Evolutionary conservation across 2,888 invertebrate genomes (phyloP), one percentile per base, ranked within the genome.

Genomic region (Chrysolina haemoptera): DNA sequence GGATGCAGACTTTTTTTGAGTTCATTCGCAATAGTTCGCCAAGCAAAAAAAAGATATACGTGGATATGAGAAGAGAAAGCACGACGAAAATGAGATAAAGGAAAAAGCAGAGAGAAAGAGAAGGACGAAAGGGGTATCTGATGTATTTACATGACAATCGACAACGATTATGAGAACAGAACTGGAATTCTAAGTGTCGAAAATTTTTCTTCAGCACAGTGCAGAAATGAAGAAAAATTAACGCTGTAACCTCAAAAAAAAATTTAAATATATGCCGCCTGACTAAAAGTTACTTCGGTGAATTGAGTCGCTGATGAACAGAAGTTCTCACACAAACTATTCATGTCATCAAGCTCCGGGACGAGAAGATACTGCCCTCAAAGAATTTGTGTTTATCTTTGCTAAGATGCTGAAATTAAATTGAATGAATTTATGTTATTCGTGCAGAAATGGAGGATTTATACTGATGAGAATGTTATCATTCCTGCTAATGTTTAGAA

Each of bases 321-420:
- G 43, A 68, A 77, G 76, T 77, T 77, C 75, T 71, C 80, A 80
- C 76, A 78, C 75, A 74, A 76, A 70, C 73, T 72, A 78, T 76
- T 77, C 43, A 46, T 48, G 43, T 65, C 65, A 65, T 46, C 65
- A 20, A 46, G 59, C 35, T 59, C 35, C 59, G n/a, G 16, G 35
- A 59, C 22, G 59, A 5, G 59, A 35, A 59, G 59, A 59, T 35
- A 59, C 59, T 14, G 59, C 35, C 59, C 14, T 59, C 59, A 59
- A 59, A 59, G 59, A 59, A 27, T 59, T 59, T 9, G 59, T 59
- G 59, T 59, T 59, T 59, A 59, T 59, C 59, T 59, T 59, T 59
- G 59, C 59, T 11, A 12, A 22, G 59, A 27, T 35, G 59, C 59
- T 50, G n/a, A 59, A 59, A 59, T 64, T 50, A 27, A 50, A 68